Evolutionary conservation across 2,888 invertebrate species (phyloP).

Genomic region (Mythimna ferrago): DNA sequence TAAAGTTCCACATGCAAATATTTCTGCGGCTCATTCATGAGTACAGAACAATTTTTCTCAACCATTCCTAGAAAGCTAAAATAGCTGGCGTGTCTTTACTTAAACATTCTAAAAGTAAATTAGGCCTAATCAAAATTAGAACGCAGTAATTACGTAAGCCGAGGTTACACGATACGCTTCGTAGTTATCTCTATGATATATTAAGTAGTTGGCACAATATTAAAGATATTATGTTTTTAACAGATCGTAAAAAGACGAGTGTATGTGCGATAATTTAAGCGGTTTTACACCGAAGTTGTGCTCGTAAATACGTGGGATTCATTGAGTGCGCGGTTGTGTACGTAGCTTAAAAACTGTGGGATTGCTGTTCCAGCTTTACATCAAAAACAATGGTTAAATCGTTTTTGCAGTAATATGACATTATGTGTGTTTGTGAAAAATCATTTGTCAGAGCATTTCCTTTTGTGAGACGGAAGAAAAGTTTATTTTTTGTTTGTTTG

Average conservation of each 20-base stretch:
- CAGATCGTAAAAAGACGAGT: slow-evolving; percentile 70
- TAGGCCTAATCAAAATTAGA: slow-evolving; percentile 56
- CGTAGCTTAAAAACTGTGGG: slow-evolving; percentile 34
- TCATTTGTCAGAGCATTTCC: slow-evolving; percentile 49
- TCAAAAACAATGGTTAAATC: slow-evolving; percentile 47
- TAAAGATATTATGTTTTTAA: slow-evolving; percentile 70
- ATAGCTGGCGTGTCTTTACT: slow-evolving; percentile 37
- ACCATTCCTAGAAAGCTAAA: slow-evolving; percentile 42
- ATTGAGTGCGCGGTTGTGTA: slow-evolving; percentile 53
- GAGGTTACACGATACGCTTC: slow-evolving; percentile 49
- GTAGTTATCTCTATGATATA: slow-evolving; percentile 57
- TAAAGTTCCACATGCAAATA: background rate
- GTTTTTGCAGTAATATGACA: slow-evolving; percentile 41
- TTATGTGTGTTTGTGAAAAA: slow-evolving; percentile 31
- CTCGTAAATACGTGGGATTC: slow-evolving; percentile 63
- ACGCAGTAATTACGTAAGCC: slow-evolving; percentile 49
- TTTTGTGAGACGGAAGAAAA: slow-evolving; percentile 35
- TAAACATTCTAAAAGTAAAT: slow-evolving; percentile 55
- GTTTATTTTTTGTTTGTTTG: slow-evolving; percentile 38
- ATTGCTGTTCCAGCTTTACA: slow-evolving; percentile 40
- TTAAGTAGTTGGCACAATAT: slow-evolving; percentile 61
- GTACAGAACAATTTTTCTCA: slow-evolving; percentile 10
- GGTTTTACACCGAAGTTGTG: slow-evolving; percentile 47
- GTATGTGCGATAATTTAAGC: slow-evolving; percentile 62
- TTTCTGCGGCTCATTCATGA: slow-evolving; percentile 24